phyloP scores from a whole-genome alignment of 2,797 vertebrate genomes.

The Selene dorsalis region DNA sequence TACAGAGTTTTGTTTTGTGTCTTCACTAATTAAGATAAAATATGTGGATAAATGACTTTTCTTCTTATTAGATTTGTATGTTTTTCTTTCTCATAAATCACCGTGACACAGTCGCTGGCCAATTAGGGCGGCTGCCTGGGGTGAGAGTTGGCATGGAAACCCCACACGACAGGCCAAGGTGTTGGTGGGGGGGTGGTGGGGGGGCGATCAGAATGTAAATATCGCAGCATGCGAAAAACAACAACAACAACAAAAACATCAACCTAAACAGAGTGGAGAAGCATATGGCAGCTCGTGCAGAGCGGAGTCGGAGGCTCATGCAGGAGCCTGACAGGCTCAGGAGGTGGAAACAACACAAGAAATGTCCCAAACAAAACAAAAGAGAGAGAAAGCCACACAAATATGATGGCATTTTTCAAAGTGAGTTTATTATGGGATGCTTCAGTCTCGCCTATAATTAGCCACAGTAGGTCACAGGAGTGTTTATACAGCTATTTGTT shows the following conservation, averaged over 20 bases:
- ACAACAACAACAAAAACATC: conserved; percentile 55
- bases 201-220: conserved; percentile 51
- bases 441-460: conserved; percentile 1
- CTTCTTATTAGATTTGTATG: conserved; percentile 17
- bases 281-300: conserved; percentile 61
- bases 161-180: conserved; percentile 50
- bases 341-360: conserved; percentile 9
- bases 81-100: conserved; percentile 43
- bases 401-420: not conserved
- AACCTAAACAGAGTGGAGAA: conserved; percentile 41
- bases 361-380: not conserved
- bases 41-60: conserved; percentile 10
- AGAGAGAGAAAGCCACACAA: not conserved
- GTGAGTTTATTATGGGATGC: not conserved
- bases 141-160: conserved; percentile 66
- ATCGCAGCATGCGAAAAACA: conserved; percentile 21
- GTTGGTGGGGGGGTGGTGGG: conserved; percentile 31
- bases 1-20: conserved; percentile 18
- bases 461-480: not conserved
- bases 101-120: conserved; percentile 35
- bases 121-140: conserved; percentile 55
- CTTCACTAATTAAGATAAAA: conserved; percentile 31
- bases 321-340: conserved; percentile 4
- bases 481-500: not conserved
- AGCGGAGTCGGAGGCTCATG: conserved; percentile 9